Conservation (phyloP, 2,888 invertebrate genomes). For the Dinocampus coccinellae region DNA sequence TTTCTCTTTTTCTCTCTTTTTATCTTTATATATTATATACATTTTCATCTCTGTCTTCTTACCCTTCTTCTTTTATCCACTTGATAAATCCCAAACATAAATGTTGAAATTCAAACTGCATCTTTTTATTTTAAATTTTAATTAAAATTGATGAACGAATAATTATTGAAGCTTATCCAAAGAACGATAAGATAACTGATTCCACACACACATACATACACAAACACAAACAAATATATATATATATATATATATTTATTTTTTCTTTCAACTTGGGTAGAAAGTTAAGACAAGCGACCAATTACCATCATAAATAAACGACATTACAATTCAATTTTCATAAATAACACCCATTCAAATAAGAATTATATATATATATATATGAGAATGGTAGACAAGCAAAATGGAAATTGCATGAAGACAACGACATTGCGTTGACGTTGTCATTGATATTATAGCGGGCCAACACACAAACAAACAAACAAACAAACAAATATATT, state of each 20-base stretch:
- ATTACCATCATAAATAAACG: conserved; percentile 65
- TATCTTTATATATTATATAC: background rate
- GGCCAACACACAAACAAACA: background rate
- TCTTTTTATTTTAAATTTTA: background rate
- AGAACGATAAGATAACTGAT: conserved; percentile 57
- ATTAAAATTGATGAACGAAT: conserved; percentile 48
- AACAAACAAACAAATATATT: background rate
- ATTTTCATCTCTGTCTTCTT: background rate
- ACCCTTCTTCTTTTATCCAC: background rate
- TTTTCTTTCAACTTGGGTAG: background rate
- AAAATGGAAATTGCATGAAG: background rate
- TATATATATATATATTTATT: background rate
- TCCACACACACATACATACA: conserved; percentile 38
- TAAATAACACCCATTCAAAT: conserved; percentile 65
- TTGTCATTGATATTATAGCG: background rate
- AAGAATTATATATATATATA: conserved; percentile 41
- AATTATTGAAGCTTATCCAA: conserved; percentile 60
- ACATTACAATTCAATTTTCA: conserved; percentile 66
- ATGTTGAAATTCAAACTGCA: conserved; percentile 11
- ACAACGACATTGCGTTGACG: background rate
- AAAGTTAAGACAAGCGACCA: conserved; percentile 59
- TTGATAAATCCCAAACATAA: conserved; percentile 15
- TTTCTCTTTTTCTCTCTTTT: background rate
- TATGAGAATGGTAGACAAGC: conserved; percentile 43
- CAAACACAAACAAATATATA: conserved; percentile 1